Evolutionary conservation across 2,888 invertebrate species (phyloP).

Genomic region (Clistopyga incitator): DNA sequence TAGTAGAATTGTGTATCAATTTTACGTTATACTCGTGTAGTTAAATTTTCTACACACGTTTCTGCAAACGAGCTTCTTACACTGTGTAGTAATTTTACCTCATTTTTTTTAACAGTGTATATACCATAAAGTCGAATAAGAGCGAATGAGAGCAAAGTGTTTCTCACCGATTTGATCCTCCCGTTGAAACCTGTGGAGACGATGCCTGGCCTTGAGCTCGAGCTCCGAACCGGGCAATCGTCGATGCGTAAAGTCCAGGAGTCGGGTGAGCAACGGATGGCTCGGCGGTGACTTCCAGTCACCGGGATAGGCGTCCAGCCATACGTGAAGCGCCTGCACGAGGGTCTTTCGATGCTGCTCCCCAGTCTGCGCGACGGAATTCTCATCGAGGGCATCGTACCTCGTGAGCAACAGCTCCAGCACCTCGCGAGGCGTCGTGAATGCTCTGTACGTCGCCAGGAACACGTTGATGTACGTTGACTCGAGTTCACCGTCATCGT

Average conservation of each 20-base stretch:
- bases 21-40: no score
- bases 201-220: slow-evolving; percentile 90
- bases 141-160: slow-evolving; percentile 15
- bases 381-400: slow-evolving; percentile 89
- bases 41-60: no score
- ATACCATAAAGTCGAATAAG: no score
- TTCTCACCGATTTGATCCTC: slow-evolving; percentile 84
- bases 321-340: slow-evolving; percentile 96
- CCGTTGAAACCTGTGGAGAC: slow-evolving; percentile 90
- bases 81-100: no score
- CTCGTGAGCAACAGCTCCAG: slow-evolving; percentile 92
- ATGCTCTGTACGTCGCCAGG: slow-evolving; percentile 96
- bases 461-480: slow-evolving; percentile 99
- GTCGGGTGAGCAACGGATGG: slow-evolving; percentile 91
- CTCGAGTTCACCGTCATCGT: slow-evolving; percentile 98
- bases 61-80: no score
- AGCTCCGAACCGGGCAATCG: slow-evolving; percentile 94
- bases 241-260: slow-evolving; percentile 94
- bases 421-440: slow-evolving; percentile 94
- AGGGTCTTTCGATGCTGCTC: slow-evolving; percentile 93
- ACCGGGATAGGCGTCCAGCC: slow-evolving; percentile 99
- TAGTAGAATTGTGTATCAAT: no score
- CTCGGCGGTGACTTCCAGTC: slow-evolving; percentile 93
- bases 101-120: not conserved
- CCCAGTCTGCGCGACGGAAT: slow-evolving; percentile 86